Percentiles rank a stretch among this genome's conserved stretches.
phyloP scores from a whole-genome alignment of 2,888 invertebrate species.

The Epirrita christyi region DNA sequence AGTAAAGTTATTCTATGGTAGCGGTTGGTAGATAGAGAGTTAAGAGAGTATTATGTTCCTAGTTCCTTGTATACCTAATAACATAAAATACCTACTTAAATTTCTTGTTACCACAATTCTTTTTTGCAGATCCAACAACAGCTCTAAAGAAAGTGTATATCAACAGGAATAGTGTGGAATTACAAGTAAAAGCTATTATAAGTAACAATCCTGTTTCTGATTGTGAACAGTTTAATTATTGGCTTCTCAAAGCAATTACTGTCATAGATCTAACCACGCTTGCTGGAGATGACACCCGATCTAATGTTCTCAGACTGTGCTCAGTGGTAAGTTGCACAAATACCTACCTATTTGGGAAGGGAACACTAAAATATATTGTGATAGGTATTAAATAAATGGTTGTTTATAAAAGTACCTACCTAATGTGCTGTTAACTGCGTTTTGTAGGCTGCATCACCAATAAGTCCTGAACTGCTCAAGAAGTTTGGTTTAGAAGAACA shows the following conservation, averaged over 20 bases:
- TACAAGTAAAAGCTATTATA: conserved; percentile 62
- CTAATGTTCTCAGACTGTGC: conserved; percentile 93
- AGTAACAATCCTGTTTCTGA: conserved; percentile 61
- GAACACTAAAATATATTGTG: too few relatives aligned
- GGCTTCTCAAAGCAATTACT: conserved; percentile 92
- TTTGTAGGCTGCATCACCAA: conserved; percentile 83
- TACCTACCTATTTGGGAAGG: not conserved
- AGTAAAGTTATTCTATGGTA: too few relatives aligned
- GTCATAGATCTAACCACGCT: conserved; percentile 97
- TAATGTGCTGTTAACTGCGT: too few relatives aligned
- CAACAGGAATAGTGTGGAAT: conserved; percentile 61
- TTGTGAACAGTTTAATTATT: conserved; percentile 86
- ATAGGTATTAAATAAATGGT: too few relatives aligned
- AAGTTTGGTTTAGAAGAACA: conserved; percentile 59
- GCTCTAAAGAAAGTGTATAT: conserved; percentile 56
- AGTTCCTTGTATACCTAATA: too few relatives aligned
- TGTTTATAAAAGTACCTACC: too few relatives aligned
- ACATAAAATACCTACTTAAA: too few relatives aligned
- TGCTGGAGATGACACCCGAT: conserved; percentile 91
- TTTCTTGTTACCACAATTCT: not conserved
- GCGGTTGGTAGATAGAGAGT: too few relatives aligned
- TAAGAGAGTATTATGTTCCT: too few relatives aligned
- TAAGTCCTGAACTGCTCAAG: conserved; percentile 53
- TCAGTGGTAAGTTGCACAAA: conserved; percentile 86
- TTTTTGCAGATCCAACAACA: conserved; percentile 25